Evolutionary conservation across 2,113 vertebrate genomes (phyloP).

Genomic region (Columba livia): DNA sequence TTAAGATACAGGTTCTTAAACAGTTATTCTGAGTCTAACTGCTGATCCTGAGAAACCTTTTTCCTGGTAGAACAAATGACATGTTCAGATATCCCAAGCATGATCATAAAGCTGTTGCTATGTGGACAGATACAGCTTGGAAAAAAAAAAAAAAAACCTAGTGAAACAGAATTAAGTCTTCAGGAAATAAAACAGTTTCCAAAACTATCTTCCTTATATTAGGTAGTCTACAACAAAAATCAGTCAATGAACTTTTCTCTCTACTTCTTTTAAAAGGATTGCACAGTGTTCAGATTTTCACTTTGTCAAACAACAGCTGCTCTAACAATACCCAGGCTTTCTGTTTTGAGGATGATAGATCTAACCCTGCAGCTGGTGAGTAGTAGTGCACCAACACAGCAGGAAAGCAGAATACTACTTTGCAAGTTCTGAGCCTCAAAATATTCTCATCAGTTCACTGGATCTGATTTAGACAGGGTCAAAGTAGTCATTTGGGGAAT

Average conservation of each 20-base stretch:
- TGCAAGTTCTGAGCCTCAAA: background rate
- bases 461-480: background rate
- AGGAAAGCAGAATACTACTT: background rate
- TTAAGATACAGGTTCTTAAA: background rate
- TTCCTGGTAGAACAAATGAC: background rate
- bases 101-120: background rate
- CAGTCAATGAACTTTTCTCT: background rate
- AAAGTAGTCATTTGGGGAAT: background rate
- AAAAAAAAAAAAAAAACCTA: background rate
- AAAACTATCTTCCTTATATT: background rate
- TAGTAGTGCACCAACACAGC: background rate
- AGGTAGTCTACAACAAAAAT: background rate
- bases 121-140: background rate
- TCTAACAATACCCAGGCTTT: background rate
- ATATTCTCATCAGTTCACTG: background rate
- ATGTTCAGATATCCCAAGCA: background rate
- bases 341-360: background rate
- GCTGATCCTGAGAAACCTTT: background rate
- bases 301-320: background rate
- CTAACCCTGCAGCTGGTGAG: background rate
- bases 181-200: background rate
- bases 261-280: background rate
- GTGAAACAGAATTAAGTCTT: background rate
- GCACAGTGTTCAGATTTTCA: background rate
- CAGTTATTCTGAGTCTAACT: background rate